Evolutionary conservation across 1,140 invertebrate species (phyloP).

Genomic region (Uloborus diversus): DNA sequence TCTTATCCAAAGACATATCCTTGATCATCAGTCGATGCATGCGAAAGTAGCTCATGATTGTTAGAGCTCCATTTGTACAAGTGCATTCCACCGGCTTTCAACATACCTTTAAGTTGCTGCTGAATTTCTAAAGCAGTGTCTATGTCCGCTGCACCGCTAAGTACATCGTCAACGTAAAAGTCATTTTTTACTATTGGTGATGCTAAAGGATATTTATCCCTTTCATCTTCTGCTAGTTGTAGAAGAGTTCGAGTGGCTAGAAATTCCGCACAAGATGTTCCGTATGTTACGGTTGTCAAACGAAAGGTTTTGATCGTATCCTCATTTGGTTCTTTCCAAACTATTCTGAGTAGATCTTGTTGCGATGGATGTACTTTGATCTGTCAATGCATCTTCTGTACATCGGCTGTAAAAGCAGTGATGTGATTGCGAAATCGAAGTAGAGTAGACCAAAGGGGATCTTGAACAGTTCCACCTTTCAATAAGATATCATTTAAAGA

Average conservation of each 20-base stretch:
- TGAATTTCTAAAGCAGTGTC: conserved; percentile 58
- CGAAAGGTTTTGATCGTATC: no score
- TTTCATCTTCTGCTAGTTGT: conserved; percentile 60
- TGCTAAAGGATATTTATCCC: conserved; percentile 57
- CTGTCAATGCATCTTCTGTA: background rate
- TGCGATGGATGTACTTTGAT: background rate
- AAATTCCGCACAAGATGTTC: conserved; percentile 60
- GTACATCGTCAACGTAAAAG: conserved; percentile 65
- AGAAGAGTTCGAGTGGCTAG: conserved; percentile 60
- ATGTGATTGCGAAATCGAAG: conserved; percentile 10
- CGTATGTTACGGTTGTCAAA: no score
- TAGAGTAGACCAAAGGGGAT: conserved; percentile 10
- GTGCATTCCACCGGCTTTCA: conserved; percentile 62
- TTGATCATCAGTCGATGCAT: background rate
- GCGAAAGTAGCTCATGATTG: background rate
- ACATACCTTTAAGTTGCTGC: conserved; percentile 59
- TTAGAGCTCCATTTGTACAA: conserved; percentile 65
- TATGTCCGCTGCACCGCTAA: conserved; percentile 60
- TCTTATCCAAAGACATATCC: background rate
- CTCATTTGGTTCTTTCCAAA: no score
- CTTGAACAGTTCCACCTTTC: background rate
- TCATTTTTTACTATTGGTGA: conserved; percentile 39
- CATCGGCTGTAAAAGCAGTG: background rate
- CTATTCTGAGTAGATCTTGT: background rate
- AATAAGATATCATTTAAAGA: background rate